Conservation (phyloP, 2,797 vertebrate species). For the Amblyopsis hoosieri region DNA sequence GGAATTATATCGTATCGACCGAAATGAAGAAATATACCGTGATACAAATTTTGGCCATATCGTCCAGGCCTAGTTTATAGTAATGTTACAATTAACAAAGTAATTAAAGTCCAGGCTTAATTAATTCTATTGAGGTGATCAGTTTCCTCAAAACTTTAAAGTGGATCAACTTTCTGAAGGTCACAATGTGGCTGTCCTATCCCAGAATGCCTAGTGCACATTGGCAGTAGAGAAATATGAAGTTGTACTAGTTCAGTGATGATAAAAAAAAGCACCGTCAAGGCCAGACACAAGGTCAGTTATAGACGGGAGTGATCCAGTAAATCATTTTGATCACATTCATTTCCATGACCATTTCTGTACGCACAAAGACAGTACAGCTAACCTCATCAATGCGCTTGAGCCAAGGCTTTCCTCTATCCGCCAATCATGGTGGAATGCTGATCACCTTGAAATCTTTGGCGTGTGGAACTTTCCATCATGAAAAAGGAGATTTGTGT, state of each 20-base stretch:
- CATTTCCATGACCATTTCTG: not conserved
- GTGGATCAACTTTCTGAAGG: too few species aligned
- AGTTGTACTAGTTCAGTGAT: not conserved
- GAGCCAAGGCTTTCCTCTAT: constrained; percentile 18
- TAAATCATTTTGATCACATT: constrained; percentile 10
- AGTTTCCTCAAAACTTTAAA: too few species aligned
- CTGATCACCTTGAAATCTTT: constrained; percentile 17
- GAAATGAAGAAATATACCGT: too few species aligned
- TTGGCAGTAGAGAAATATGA: not conserved
- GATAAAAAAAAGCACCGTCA: not conserved
- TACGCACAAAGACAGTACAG: constrained; percentile 5
- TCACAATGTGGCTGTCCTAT: too few species aligned
- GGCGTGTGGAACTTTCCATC: constrained; percentile 17
- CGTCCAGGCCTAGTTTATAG: too few species aligned
- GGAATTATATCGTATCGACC: too few species aligned
- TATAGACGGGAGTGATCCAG: constrained; percentile 10
- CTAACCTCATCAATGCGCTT: constrained; percentile 11
- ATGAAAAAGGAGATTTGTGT: constrained; percentile 23
- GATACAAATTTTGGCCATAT: too few species aligned
- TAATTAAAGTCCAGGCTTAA: too few species aligned
- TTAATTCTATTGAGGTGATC: too few species aligned
- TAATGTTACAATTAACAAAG: too few species aligned
- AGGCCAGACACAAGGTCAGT: constrained; percentile 2
- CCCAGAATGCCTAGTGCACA: too few species aligned
- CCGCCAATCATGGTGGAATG: not conserved